A percentile compares a stretch with the other conserved stretches of the same genome.
phyloP scores from a whole-genome alignment of 2,113 vertebrate genomes.

The Bujurquina vittata region DNA sequence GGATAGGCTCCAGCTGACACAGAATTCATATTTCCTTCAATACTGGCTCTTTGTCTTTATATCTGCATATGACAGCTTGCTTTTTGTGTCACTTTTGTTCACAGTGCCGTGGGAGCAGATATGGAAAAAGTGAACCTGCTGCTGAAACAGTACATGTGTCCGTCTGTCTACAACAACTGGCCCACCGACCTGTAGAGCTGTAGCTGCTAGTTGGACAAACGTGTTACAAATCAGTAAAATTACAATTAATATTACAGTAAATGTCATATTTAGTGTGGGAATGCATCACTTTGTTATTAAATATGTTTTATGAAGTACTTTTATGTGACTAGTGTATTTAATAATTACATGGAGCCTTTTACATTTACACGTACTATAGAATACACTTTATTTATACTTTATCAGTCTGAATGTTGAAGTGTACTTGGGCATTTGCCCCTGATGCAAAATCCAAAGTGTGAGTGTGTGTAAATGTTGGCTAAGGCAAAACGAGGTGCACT shows the following conservation, averaged over 20 bases:
- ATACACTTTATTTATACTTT: not conserved
- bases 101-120: conserved; percentile 68
- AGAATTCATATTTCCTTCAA: not conserved
- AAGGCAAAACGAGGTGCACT: no score
- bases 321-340: not conserved
- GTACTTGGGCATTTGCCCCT: no score
- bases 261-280: conserved; percentile 32
- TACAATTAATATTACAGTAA: not conserved
- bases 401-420: no score
- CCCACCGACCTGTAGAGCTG: conserved; percentile 48
- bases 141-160: conserved; percentile 80
- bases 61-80: not conserved
- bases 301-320: conserved; percentile 17
- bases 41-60: not conserved
- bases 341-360: not conserved
- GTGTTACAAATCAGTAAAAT: not conserved
- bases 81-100: not conserved
- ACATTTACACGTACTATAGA: not conserved
- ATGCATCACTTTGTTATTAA: conserved; percentile 52
- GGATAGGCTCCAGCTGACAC: no score
- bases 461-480: no score
- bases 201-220: not conserved
- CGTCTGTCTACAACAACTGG: conserved; percentile 70
- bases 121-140: conserved; percentile 73
- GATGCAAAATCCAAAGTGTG: no score